Base-by-base conservation (phyloP, 2,113 vertebrate genomes). In the Corythaixoides concolor region DNA sequence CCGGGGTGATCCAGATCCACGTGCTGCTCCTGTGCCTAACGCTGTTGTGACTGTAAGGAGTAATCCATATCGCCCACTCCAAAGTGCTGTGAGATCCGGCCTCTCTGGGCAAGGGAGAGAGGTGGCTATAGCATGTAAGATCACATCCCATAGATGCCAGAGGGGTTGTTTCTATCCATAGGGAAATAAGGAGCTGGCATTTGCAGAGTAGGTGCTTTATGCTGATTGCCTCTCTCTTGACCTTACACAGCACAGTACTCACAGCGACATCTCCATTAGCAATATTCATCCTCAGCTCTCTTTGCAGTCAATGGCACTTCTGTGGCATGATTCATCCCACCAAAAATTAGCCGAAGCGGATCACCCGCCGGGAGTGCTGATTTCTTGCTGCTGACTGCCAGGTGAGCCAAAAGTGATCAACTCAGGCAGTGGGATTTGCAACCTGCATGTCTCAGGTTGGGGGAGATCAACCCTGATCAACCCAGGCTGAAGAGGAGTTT, bases 291-390 rank as follows among this genome's bases (percentile, higher is more conserved):
- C 69, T 27, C 77, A 22, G 73, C 77, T 66, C 64, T 83, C 76
- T 17, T 30, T 6, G 6, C 20, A 35, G 59, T 73, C 4, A 1
- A 83, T 76, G 47, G 47, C 74, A 37, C n/a, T 70, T 58, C 69
- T 68, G 4, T 26, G 70, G 60, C n/a, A 3, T 26, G 60, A 37
- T 52, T 66, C 77, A 66, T 62, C 43, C 72, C 49, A 56, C 39
- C 53, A 28, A 27, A 27, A 49, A 53, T 19, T 4, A 68, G 30
- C 72, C 5, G 0, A 60, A 56, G 12, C 19, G 21, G 22, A 32
- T 37, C 33, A 28, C 23, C 37, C 0, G 0, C 69, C 52, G 64
- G 30, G 15, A 76, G 9, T 3, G 47, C 1, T 8, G 24, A 28
- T 67, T 88, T 53, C 62, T 14, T 55, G 37, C 37, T 56, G 15